Evolutionary conservation across 2,113 vertebrate species (phyloP).

Genomic region (Greenwoodochromis staneri): DNA sequence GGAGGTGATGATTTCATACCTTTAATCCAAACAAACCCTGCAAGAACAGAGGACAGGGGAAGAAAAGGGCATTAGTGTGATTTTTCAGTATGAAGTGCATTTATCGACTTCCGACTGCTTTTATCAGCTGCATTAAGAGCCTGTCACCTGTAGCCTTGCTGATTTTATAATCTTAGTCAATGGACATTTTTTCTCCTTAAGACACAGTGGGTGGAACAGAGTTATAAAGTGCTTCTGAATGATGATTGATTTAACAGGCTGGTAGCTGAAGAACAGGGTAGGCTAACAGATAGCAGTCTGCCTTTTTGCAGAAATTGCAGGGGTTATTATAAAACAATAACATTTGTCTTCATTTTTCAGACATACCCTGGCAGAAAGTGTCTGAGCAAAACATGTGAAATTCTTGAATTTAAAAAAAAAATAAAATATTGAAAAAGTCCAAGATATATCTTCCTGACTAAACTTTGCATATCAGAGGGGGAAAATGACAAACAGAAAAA

Average conservation of each 20-base stretch:
- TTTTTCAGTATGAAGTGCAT: background rate
- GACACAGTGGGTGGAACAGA: background rate
- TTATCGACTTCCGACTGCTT: background rate
- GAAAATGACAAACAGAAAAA: background rate
- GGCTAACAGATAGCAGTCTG: background rate
- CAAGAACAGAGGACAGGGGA: conserved; percentile 14
- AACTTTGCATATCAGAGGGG: background rate
- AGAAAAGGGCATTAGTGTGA: conserved; percentile 6
- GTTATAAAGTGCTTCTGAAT: background rate
- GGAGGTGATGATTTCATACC: conserved; percentile 58
- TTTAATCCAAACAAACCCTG: conserved; percentile 79
- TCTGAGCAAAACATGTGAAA: background rate
- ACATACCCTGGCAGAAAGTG: background rate
- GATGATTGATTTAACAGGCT: background rate
- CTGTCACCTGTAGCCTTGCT: background rate
- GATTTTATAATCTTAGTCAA: background rate
- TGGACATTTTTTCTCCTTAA: background rate
- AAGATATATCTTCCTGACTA: background rate
- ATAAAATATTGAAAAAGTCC: background rate
- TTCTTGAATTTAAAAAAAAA: background rate
- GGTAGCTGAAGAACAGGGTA: background rate
- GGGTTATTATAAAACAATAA: conserved; percentile 4
- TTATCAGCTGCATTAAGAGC: conserved; percentile 6
- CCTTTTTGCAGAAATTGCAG: background rate
- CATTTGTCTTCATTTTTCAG: background rate